phyloP scores from a whole-genome alignment of 2,888 invertebrate genomes.

The Metalampra italica region DNA sequence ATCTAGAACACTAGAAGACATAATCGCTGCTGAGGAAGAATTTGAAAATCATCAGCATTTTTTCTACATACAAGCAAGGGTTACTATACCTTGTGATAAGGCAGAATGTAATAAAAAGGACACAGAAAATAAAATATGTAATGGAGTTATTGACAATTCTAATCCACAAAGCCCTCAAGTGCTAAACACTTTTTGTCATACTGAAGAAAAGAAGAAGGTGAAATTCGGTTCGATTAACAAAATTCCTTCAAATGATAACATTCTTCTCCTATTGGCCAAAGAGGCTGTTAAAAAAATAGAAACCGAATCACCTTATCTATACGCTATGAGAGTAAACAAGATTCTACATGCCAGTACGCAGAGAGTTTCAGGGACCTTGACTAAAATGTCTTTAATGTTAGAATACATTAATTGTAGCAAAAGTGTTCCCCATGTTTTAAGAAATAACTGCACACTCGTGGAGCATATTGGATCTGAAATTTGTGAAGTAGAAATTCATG shows the following conservation, averaged over 20 bases:
- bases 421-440: conserved; percentile 27
- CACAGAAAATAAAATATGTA: conserved; percentile 68
- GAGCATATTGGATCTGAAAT: conserved; percentile 41
- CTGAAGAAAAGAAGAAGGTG: conserved; percentile 33
- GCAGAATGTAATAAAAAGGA: conserved; percentile 43
- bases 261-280: conserved; percentile 36
- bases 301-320: conserved; percentile 29
- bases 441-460: conserved; percentile 40
- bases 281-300: conserved; percentile 49
- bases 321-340: conserved; percentile 43
- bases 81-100: conserved; percentile 46
- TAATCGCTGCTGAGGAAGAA: conserved; percentile 55
- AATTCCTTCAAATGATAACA: conserved; percentile 41
- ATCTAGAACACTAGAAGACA: conserved; percentile 42
- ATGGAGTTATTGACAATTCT: conserved; percentile 65
- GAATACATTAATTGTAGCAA: conserved; percentile 50
- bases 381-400: conserved; percentile 42
- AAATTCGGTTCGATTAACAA: conserved; percentile 23
- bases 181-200: conserved; percentile 69
- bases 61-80: conserved; percentile 48
- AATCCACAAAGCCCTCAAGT: conserved; percentile 60
- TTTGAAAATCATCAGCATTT: conserved; percentile 41
- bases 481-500: conserved; percentile 48
- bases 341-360: conserved; percentile 45
- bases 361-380: conserved; percentile 41